These are phyloP conservation scores for Megalurothrips usitatus DNA, from an alignment of 2,888 invertebrate genomes.

Conservation along the genomic window DNA sequence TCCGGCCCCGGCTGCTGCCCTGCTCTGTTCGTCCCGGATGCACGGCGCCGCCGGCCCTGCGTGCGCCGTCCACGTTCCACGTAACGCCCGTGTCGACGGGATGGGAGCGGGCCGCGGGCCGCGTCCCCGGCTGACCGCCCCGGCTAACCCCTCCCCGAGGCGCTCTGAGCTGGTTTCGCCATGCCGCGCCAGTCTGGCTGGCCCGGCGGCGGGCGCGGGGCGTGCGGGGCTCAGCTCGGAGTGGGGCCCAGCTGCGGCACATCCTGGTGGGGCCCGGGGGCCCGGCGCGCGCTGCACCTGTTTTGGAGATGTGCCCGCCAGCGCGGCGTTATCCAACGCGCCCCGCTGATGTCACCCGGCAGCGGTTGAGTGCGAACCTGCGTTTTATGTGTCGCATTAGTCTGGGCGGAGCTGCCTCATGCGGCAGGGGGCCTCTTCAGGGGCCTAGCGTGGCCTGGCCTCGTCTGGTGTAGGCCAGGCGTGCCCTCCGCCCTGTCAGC, in stretches of 20 bases:
- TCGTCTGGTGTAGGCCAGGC: no score
- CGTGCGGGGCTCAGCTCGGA: not conserved
- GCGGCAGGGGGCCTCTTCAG: not conserved
- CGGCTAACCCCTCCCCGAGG: not conserved
- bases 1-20: not conserved
- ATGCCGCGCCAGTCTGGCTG: no score
- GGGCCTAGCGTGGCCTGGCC: no score
- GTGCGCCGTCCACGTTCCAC: no score
- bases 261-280: not conserved
- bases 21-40: not conserved
- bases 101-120: no score
- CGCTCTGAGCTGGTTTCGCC: not conserved
- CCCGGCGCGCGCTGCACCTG: not conserved
- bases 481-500: no score
- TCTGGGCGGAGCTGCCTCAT: not conserved
- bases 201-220: no score
- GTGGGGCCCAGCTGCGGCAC: not conserved
- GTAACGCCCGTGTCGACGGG: no score
- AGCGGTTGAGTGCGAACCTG: not conserved
- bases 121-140: no score
- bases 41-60: no score
- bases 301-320: not conserved
- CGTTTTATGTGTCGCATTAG: no score
- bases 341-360: not conserved
- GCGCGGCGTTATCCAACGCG: not conserved